Evolutionary conservation across 2,797 vertebrate genomes (phyloP).

Genomic region (Macropodus opercularis): DNA sequence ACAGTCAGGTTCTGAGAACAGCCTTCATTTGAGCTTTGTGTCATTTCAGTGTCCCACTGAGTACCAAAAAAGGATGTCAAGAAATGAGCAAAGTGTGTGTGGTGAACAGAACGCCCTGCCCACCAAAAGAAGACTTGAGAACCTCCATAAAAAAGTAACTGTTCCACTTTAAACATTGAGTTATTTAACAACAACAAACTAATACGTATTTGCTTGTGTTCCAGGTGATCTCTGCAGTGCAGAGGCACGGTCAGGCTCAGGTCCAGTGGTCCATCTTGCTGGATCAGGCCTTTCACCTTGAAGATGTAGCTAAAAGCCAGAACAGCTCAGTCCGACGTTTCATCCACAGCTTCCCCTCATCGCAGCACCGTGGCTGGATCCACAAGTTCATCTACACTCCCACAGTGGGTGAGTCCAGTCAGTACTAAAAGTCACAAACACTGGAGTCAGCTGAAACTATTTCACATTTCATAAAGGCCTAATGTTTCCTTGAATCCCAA

Average conservation of each 20-base stretch:
- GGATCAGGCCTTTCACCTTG: slow-evolving; percentile 89
- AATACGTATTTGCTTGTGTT: slow-evolving; percentile 15
- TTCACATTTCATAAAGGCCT: too few species aligned
- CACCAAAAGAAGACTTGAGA: slow-evolving; percentile 86
- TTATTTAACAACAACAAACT: neutral
- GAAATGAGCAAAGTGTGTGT: slow-evolving; percentile 86
- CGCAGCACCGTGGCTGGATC: slow-evolving; percentile 79
- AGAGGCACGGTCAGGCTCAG: slow-evolving; percentile 86
- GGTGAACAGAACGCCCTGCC: slow-evolving; percentile 83
- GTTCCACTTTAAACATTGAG: neutral
- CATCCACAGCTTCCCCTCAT: slow-evolving; percentile 83
- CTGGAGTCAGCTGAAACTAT: too few species aligned
- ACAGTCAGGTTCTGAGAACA: neutral
- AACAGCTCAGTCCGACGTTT: slow-evolving; percentile 83
- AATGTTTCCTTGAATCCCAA: too few species aligned
- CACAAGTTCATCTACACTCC: slow-evolving; percentile 86
- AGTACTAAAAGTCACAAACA: too few species aligned
- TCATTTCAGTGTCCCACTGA: slow-evolving; percentile 86
- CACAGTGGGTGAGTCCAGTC: slow-evolving; percentile 82
- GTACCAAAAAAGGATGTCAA: slow-evolving; percentile 90
- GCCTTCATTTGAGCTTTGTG: neutral
- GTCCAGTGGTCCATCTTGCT: slow-evolving; percentile 92
- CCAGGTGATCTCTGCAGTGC: slow-evolving; percentile 91
- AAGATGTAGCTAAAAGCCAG: slow-evolving; percentile 91
- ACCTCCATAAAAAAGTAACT: slow-evolving; percentile 91